Percentiles rank a stretch among this genome's conserved stretches.
phyloP scores from a whole-genome alignment of 2,797 vertebrate genomes.

The Miopithecus talapoin region DNA sequence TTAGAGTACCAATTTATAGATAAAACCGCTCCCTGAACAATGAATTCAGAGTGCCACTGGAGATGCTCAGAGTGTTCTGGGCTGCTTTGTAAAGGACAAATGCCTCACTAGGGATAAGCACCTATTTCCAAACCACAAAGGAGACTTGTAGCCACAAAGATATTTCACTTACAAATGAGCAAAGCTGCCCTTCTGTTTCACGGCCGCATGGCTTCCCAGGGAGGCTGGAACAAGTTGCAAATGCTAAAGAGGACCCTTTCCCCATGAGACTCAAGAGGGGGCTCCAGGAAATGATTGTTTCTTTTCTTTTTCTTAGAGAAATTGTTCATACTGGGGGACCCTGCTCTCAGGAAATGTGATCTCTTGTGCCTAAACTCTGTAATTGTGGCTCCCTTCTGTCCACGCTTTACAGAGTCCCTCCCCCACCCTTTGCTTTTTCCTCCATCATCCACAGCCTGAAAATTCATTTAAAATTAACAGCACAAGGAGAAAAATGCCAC shows the following conservation, averaged over 20 bases:
- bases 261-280: background rate
- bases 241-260: background rate
- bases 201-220: background rate
- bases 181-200: background rate
- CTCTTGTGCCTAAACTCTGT: conserved; percentile 9
- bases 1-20: background rate
- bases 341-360: conserved; percentile 52
- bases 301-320: conserved; percentile 36
- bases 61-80: background rate
- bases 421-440: background rate
- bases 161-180: background rate
- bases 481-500: conserved; percentile 57
- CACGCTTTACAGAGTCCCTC: background rate
- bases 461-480: conserved; percentile 75
- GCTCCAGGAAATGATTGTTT: background rate
- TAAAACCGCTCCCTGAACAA: background rate
- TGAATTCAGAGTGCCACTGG: background rate
- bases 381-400: background rate
- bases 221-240: background rate
- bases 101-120: background rate
- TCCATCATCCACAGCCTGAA: conserved; percentile 58
- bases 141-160: background rate
- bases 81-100: background rate
- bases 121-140: conserved; percentile 8
- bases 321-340: background rate